phyloP scores from a whole-genome alignment of 2,113 vertebrate species.

The Genyomyrus donnyi region DNA sequence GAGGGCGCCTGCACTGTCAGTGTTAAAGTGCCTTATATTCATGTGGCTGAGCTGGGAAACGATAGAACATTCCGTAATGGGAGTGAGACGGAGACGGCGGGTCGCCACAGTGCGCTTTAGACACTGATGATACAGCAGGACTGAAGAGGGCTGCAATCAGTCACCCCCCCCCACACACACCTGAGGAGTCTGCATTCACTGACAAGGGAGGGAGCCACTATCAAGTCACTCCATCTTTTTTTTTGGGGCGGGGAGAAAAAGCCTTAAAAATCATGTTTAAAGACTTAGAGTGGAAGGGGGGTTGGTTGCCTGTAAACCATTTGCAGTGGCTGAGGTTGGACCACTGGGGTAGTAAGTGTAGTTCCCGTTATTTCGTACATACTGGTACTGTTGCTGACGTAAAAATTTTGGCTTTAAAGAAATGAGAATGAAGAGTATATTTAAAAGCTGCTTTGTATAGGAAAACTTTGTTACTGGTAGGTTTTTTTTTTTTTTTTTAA shows the following conservation, averaged over 20 bases:
- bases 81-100: slow-evolving; percentile 36
- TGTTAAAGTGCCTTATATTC: slow-evolving; percentile 93
- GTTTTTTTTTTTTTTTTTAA: slow-evolving; percentile 44
- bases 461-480: slow-evolving; percentile 81
- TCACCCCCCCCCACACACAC: background rate
- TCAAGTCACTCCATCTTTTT: background rate
- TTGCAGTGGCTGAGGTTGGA: background rate
- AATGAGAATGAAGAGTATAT: slow-evolving; percentile 80
- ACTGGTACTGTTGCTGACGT: slow-evolving; percentile 75
- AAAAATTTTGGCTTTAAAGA: slow-evolving; percentile 78
- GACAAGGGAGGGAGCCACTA: background rate
- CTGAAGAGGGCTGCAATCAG: slow-evolving; percentile 1
- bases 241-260: background rate
- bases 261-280: background rate
- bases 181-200: background rate
- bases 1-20: slow-evolving; percentile 63
- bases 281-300: background rate
- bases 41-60: slow-evolving; percentile 78
- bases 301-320: background rate
- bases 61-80: slow-evolving; percentile 49
- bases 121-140: slow-evolving; percentile 3
- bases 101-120: slow-evolving; percentile 75
- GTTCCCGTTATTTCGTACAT: slow-evolving; percentile 47
- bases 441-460: slow-evolving; percentile 92
- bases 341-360: background rate